Conservation (phyloP, 2,888 invertebrate genomes). For the Dione vanillae region DNA sequence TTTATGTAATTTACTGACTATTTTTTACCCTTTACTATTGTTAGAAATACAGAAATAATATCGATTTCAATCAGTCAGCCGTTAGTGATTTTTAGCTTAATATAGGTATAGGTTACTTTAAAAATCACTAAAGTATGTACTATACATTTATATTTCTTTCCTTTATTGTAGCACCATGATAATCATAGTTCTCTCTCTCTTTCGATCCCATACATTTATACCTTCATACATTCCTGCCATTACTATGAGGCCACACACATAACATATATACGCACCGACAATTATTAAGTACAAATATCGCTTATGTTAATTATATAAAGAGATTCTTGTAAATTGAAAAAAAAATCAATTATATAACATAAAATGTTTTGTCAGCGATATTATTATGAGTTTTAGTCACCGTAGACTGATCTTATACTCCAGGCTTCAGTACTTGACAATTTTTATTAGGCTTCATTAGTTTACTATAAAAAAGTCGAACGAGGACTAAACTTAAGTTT, state of each 20-base stretch:
- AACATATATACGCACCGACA: slow-evolving; percentile 3
- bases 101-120: no score
- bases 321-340: no score
- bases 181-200: not conserved
- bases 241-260: slow-evolving; percentile 5
- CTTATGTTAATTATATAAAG: no score
- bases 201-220: not conserved
- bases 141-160: not conserved
- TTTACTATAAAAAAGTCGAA: no score
- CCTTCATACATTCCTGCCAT: not conserved
- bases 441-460: not conserved
- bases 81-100: not conserved
- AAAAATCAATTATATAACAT: no score
- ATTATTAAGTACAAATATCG: not conserved
- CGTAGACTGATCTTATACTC: not conserved
- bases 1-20: no score
- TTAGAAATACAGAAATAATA: no score
- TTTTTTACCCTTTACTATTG: no score
- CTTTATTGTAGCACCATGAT: slow-evolving; percentile 15
- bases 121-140: no score
- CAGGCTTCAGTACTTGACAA: not conserved
- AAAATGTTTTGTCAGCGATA: no score
- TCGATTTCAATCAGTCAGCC: not conserved
- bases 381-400: no score
- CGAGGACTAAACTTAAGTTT: no score